A percentile compares a stretch with the other conserved stretches of the same genome.
Evolutionary conservation across 2,888 invertebrate species (phyloP).

Genomic region (Ellobium chinense): DNA sequence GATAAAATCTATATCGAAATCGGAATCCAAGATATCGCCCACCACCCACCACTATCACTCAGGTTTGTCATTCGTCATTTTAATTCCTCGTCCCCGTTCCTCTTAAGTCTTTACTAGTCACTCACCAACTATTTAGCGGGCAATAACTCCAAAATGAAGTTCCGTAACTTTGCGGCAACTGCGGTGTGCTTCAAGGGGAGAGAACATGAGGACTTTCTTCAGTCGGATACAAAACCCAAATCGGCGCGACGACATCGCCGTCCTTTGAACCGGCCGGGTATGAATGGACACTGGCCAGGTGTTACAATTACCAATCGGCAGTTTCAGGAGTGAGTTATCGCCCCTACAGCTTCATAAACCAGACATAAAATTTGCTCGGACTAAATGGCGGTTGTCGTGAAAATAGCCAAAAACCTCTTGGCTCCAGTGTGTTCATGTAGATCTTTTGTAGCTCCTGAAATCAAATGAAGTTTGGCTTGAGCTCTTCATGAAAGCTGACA

Average conservation of each 20-base stretch:
- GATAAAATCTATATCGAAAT: no score
- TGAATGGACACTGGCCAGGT: not conserved
- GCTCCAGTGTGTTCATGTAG: no score
- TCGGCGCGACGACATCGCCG: not conserved
- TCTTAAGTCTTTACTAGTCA: not conserved
- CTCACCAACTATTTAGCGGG: not conserved
- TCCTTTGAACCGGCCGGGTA: not conserved
- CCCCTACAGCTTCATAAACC: not conserved
- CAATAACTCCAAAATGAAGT: not conserved
- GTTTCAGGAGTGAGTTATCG: not conserved
- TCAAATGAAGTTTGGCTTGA: no score
- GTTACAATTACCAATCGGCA: not conserved
- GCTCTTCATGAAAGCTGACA: no score
- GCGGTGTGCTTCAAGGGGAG: not conserved
- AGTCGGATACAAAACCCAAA: not conserved
- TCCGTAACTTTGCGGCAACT: not conserved
- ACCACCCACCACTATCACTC: no score
- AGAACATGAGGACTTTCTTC: not conserved
- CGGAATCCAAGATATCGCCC: no score
- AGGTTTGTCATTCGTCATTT: no score
- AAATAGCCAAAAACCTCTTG: not conserved
- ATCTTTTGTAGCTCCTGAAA: no score
- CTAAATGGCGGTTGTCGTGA: not conserved
- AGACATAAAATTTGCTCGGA: not conserved
- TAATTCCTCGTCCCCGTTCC: no score